phyloP scores from a whole-genome alignment of 2,113 vertebrate species.

The Eulemur rufifrons region DNA sequence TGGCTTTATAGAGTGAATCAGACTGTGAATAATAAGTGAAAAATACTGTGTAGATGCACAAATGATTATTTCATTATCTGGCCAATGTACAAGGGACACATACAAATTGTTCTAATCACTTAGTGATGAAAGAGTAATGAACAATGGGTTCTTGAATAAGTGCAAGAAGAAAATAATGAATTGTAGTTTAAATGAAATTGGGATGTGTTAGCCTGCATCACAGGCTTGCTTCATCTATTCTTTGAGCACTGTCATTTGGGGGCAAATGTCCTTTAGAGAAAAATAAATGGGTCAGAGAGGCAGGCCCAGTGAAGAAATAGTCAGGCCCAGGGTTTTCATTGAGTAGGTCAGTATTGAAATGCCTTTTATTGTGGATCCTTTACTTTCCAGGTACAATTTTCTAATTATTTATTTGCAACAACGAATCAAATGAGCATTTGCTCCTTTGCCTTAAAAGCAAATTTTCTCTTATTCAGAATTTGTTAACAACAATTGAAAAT shows the following conservation, averaged over 20 bases:
- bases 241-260: conserved; percentile 73
- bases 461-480: conserved; percentile 51
- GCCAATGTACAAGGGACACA: conserved; percentile 85
- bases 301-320: neutral
- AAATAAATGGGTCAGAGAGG: conserved; percentile 59
- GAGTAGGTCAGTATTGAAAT: conserved; percentile 36
- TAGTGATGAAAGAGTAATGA: conserved; percentile 87
- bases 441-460: conserved; percentile 40
- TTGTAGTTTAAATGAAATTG: conserved; percentile 85
- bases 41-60: conserved; percentile 84
- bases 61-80: conserved; percentile 89
- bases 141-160: conserved; percentile 85
- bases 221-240: conserved; percentile 81
- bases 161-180: conserved; percentile 88
- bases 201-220: conserved; percentile 83
- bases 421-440: conserved; percentile 12
- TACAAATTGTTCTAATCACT: conserved; percentile 88
- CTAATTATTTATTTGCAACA: conserved; percentile 58
- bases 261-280: conserved; percentile 74
- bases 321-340: neutral
- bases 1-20: conserved; percentile 81
- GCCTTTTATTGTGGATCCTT: neutral
- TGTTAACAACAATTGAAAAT: conserved; percentile 32
- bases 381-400: conserved; percentile 19
- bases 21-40: conserved; percentile 83